phyloP scores from a whole-genome alignment of 2,888 invertebrate species.

The Cheilosia variabilis region DNA sequence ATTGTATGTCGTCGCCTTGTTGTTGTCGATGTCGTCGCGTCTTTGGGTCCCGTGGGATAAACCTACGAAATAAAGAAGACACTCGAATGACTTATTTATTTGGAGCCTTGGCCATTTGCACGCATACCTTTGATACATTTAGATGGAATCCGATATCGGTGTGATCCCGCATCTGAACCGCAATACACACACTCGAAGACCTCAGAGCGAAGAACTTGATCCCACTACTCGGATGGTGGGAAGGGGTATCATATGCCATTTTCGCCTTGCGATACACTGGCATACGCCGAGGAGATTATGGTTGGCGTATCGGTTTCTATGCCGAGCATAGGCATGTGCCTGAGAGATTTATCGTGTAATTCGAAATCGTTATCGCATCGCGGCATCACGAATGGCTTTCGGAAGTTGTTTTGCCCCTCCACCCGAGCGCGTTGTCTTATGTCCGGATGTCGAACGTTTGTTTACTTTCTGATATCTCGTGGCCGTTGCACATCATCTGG shows the following conservation, averaged over 20 bases:
- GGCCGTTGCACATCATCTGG: conserved; percentile 36
- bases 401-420: conserved; percentile 64
- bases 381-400: conserved; percentile 71
- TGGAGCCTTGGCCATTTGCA: conserved; percentile 63
- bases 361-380: conserved; percentile 61
- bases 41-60: conserved; percentile 70
- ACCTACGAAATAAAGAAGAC: conserved; percentile 66
- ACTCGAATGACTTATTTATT: conserved; percentile 68
- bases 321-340: conserved; percentile 69
- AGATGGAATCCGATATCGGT: conserved; percentile 70
- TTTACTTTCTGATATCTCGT: conserved; percentile 74
- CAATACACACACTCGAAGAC: conserved; percentile 63
- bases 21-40: neutral
- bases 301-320: conserved; percentile 52
- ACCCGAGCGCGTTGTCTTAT: conserved; percentile 34
- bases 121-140: conserved; percentile 51
- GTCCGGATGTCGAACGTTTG: conserved; percentile 67
- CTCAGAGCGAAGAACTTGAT: conserved; percentile 42
- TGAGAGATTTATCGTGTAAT: conserved; percentile 70
- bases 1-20: neutral
- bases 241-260: conserved; percentile 54
- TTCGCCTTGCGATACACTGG: conserved; percentile 56
- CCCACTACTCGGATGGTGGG: conserved; percentile 7
- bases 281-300: conserved; percentile 71
- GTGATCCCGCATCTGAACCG: conserved; percentile 65